Percentiles rank a stretch among this genome's conserved stretches.
These are phyloP conservation scores for Panopea generosa DNA, from an alignment of 2,888 invertebrate genomes.

Conservation along the genomic window DNA sequence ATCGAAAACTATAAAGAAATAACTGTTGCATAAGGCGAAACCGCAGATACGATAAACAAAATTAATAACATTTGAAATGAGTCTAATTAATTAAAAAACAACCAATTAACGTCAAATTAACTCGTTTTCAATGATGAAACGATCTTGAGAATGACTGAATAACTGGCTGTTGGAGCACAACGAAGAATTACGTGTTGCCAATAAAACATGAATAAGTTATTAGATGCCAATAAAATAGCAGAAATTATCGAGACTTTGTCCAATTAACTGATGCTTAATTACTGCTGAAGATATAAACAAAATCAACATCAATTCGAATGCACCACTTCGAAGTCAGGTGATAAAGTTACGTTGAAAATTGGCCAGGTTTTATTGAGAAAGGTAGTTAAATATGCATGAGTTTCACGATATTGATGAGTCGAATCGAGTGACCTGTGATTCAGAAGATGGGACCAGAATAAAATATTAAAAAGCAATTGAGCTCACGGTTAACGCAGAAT, in stretches of 20 bases:
- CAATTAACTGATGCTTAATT: background rate
- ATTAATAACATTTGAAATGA: background rate
- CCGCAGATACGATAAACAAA: no score
- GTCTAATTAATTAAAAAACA: background rate
- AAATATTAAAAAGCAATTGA: no score
- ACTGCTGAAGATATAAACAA: no score
- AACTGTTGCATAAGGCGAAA: no score
- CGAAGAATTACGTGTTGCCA: slow-evolving; percentile 6
- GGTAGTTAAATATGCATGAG: no score
- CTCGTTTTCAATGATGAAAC: background rate
- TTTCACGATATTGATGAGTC: no score
- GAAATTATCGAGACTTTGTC: background rate
- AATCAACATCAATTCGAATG: no score
- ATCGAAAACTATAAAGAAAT: no score
- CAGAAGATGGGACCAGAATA: no score
- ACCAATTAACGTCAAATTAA: background rate
- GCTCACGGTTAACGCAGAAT: no score
- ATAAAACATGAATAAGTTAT: slow-evolving; percentile 35
- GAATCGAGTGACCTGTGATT: no score
- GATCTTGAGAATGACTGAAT: background rate
- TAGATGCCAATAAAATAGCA: background rate
- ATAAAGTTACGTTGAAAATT: slow-evolving; percentile 10
- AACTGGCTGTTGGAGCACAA: background rate
- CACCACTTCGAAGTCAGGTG: background rate
- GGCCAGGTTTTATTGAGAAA: slow-evolving; percentile 10